Conservation (phyloP, 1,140 invertebrate species). For the Drosophila orena region DNA sequence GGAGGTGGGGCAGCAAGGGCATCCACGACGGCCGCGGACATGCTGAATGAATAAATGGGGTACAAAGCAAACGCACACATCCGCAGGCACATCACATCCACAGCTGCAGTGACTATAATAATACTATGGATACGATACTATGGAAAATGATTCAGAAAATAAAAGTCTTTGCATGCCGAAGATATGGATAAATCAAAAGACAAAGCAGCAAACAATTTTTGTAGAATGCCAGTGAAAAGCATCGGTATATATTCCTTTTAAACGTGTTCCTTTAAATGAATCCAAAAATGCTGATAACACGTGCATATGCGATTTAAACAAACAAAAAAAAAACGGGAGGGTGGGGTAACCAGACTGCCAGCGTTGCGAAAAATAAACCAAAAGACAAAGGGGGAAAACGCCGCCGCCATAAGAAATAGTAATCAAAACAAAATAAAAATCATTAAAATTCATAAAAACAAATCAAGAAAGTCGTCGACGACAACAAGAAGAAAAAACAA, state of each 20-base stretch:
- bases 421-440: constrained; percentile 68
- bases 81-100: constrained; percentile 11
- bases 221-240: neutral
- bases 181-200: neutral
- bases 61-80: constrained; percentile 48
- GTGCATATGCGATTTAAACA: constrained; percentile 14
- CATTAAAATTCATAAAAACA: constrained; percentile 67
- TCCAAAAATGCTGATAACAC: constrained; percentile 16
- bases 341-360: constrained; percentile 9
- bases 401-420: constrained; percentile 46
- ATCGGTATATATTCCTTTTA: neutral
- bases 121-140: neutral
- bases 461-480: constrained; percentile 27
- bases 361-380: constrained; percentile 46
- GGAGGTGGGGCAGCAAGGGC: constrained; percentile 4
- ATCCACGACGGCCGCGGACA: constrained; percentile 44
- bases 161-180: neutral
- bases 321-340: neutral
- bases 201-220: neutral
- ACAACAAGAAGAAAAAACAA: constrained; percentile 23
- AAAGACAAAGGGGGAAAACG: constrained; percentile 50
- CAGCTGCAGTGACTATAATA: neutral
- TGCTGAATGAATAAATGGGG: constrained; percentile 72
- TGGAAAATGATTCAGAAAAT: neutral
- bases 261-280: neutral